phyloP scores from a whole-genome alignment of 2,113 vertebrate genomes.

The Sylvia atricapilla region DNA sequence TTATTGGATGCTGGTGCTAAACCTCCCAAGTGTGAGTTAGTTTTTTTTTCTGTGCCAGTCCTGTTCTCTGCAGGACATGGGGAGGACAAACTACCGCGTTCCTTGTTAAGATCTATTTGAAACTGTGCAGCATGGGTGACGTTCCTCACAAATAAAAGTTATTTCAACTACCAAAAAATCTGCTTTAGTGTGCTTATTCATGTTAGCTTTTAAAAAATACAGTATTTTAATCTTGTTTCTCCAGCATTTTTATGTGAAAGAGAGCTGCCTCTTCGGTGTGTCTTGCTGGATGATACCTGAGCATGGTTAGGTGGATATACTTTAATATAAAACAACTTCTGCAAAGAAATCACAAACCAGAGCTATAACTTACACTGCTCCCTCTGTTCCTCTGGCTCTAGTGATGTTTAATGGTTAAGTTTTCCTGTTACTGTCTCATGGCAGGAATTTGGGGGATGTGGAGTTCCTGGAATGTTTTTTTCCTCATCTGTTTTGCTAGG shows the following conservation, averaged over 20 bases:
- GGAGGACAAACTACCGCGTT: slow-evolving; percentile 70
- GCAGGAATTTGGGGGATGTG: neutral
- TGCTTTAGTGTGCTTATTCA: neutral
- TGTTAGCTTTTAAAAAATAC: neutral
- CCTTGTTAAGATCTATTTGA: slow-evolving; percentile 66
- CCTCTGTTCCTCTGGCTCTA: neutral
- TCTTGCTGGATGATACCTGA: neutral
- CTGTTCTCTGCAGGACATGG: slow-evolving; percentile 66
- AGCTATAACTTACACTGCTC: neutral
- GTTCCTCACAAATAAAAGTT: slow-evolving; percentile 75
- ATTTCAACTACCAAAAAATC: slow-evolving; percentile 4
- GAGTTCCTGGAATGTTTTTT: neutral
- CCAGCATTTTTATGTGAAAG: neutral
- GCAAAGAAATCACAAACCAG: neutral
- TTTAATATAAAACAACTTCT: neutral
- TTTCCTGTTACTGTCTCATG: neutral
- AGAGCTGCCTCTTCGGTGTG: neutral
- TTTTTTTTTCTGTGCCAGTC: slow-evolving; percentile 67
- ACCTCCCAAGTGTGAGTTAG: slow-evolving; percentile 71
- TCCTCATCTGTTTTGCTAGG: neutral
- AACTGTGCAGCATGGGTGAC: slow-evolving; percentile 68
- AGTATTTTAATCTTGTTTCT: neutral
- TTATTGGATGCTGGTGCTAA: slow-evolving; percentile 79
- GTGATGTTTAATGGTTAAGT: neutral
- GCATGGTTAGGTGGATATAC: neutral